Percentiles rank a stretch among this genome's conserved stretches.
phyloP scores from a whole-genome alignment of 2,888 invertebrate genomes.

The Rhagium mordax region DNA sequence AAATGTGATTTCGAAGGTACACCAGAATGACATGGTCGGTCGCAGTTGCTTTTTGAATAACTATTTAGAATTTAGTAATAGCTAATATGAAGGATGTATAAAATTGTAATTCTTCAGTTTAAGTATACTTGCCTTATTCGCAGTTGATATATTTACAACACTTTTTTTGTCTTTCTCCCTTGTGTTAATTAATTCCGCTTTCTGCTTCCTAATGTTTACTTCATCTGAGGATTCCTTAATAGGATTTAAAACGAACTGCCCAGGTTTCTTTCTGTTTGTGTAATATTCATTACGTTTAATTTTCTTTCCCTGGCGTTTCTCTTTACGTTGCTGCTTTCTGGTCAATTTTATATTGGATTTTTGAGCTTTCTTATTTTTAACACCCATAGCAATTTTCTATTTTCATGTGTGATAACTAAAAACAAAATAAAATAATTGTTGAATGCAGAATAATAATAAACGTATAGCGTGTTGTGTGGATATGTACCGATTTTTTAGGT shows the following conservation, averaged over 20 bases:
- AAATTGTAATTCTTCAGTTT: too few species aligned
- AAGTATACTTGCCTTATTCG: conserved; percentile 29
- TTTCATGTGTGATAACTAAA: too few species aligned
- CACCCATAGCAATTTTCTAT: conserved; percentile 18
- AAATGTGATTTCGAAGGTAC: too few species aligned
- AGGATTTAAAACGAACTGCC: conserved; percentile 56
- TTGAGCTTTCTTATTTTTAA: conserved; percentile 27
- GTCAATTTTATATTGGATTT: conserved; percentile 40
- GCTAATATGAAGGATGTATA: too few species aligned
- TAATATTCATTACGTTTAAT: conserved; percentile 71
- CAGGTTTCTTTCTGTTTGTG: conserved; percentile 64
- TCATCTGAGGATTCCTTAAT: conserved; percentile 10
- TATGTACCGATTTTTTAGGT: too few species aligned
- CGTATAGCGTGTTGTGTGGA: too few species aligned
- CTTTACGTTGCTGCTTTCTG: conserved; percentile 82
- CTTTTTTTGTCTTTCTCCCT: conserved; percentile 13
- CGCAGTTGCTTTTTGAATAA: too few species aligned
- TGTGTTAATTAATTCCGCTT: neutral
- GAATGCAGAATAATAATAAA: too few species aligned
- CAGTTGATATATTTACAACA: neutral
- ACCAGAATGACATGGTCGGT: too few species aligned
- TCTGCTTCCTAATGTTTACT: conserved; percentile 17
- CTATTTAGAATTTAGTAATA: too few species aligned
- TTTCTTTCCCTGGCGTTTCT: conserved; percentile 81
- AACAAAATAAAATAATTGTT: too few species aligned